Evolutionary conservation across 2,797 vertebrate genomes (phyloP), one percentile per base, ranked within the genome.

Genomic region (Phrynocephalus guinanensis): DNA sequence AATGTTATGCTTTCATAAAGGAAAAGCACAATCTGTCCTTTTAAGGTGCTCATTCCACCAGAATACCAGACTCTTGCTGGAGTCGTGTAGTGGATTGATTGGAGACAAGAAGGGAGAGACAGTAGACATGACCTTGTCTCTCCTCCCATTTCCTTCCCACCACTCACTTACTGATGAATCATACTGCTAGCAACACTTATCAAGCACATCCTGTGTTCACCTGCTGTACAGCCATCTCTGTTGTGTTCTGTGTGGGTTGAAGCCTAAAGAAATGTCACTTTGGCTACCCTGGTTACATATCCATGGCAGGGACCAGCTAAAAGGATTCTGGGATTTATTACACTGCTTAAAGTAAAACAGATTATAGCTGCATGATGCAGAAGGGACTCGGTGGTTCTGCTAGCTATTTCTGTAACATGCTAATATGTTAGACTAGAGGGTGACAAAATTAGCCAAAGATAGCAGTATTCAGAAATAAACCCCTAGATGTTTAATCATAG

Each of bases 341-440:
- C 33, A 28, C 16, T 73, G 70, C 73, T 6, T 67, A 70, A 75
- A 84, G 84, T 79, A 67, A 73, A 73, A 30, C 16, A 81, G 18
- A 63, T 78, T 52, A 68, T 50, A 28, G 5, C 73, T 30, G 28
- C 70, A 16, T 6, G n/a, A n/a, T 33, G 11, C 44, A 66, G n/a
- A 88, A 73, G 60, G 24, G 7, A 50, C 48, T 76, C 24, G 70
- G 30, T 16, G 1, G 26, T 79, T 79, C 56, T 78, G 7, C 44
- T 33, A 24, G 56, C 68, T 73, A 18, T 38, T 26, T 76, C 72
- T 76, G 26, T 28, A 68, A 76, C 82, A 33, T 78, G 72, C 20
- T 79, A 92, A 90, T 85, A 86, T 79, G 81, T 48, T 22, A 86
- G 86, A n/a, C 86, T 89, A 94, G 86, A 18, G 88, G 16, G 18